Base-by-base conservation (phyloP, 1,140 invertebrate species). In the Panagrolaimus sp. region DNA sequence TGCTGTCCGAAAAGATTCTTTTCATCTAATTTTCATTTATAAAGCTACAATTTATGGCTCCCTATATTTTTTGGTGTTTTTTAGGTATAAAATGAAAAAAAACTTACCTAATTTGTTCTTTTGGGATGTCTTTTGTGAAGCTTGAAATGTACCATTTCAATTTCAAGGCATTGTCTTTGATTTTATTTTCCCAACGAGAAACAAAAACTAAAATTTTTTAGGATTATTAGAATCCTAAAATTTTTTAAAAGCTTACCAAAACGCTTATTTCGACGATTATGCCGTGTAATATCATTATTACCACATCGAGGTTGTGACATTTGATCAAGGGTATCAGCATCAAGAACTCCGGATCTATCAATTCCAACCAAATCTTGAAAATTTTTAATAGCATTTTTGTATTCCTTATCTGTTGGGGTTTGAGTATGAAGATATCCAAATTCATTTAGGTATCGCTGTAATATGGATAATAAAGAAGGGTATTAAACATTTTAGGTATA, bases 141-240 rank as follows among this genome's bases (percentile, higher is more conserved):
- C 74, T 74, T 38, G 66, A 47, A 26, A 79, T 73, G 64, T 66
- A 79, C 77, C 77, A 79, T 46, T 73, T 79, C 9, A 79, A 55
- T 10, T 52, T 58, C 14, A 79, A 62, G 17, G 43, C 45, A 63
- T 79, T 71, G 64, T 81, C 63, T n/a, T 67, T 55, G 9, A 79
- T 63, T 66, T 81, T 81, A 64, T 75, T 74, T 63, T 79, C 76
- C 77, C 77, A 79, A 43, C 72, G 73, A 43, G 73, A 67, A 64
- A 80, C 73, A 52, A 74, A 77, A 21, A 81, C 77, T 79, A 26
- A 75, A 78, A 68, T 52, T 26, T 58, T 12, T 21, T 21, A 26
- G 17, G 21, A 21, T 52, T 8, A 21, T 52, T n/a, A 52, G n/a
- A 52, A 24, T 52, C 48, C 5, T 21, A 52, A n/a, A 8, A 12